Evolutionary conservation across 1,140 invertebrate species (phyloP), one percentile per base, ranked within the genome.

Genomic region (Cherax quadricarinatus): DNA sequence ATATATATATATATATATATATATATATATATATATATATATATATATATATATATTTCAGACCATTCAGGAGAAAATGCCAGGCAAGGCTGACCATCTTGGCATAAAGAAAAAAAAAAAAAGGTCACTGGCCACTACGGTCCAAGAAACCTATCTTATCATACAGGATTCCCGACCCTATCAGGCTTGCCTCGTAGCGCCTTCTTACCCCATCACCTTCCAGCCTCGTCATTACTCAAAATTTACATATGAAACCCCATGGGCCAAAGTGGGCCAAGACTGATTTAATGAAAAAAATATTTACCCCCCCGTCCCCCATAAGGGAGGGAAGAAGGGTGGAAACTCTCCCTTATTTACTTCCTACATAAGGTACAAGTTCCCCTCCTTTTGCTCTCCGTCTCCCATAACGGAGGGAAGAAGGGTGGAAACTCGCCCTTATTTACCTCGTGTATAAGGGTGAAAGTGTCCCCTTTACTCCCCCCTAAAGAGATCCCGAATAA

Each of bases 211-310:
- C 62, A 16, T 5, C 62, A 66, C 62, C 18, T 66, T 9, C 62
- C 62, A 14, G 16, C 62, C 62, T 66, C 10, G 16, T 18, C 62
- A 66, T 66, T 66, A 66, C 62, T 66, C 62, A 66, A 21, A 66
- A 66, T 66, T 66, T 66, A 66, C 62, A 66, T 66, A 66, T 66
- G 62, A 66, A 66, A 66, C 62, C 14, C 62, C 62, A 14, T 5
- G 62, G 16, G 62, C 62, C 62, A 66, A 21, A 21, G 14, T 66
- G 62, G 62, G 18, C 16, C 62, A 21, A 16, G 62, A 66, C 62
- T 66, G 62, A 66, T 66, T 66, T 66, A 66, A 66, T 66, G 62
- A 66, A 66, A 66, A 66, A 66, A 66, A 66, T 66, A 66, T 66
- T 21, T 66, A 10, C 30, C 18, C 62, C 62, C 18, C 18, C 0